Percentiles rank a stretch among this genome's conserved stretches.
Evolutionary conservation across 2,888 invertebrate genomes (phyloP).

Genomic region (Drosophila austrosaltans): DNA sequence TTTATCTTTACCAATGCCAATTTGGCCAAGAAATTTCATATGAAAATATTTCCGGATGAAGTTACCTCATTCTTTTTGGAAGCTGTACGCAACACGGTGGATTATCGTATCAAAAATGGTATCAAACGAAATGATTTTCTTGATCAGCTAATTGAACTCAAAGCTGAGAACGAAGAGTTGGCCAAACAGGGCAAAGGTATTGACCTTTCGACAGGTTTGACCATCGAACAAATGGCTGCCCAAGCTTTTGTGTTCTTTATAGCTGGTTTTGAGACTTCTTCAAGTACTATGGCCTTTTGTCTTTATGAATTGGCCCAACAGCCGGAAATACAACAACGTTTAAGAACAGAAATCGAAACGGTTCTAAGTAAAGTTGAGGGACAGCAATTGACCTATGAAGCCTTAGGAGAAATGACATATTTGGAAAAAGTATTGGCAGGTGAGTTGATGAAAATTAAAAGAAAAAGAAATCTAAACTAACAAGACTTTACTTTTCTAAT

Average conservation of each 20-base stretch:
- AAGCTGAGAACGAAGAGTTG: constrained; percentile 51
- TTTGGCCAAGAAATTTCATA: constrained; percentile 57
- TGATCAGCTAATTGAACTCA: constrained; percentile 83
- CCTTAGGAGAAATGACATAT: constrained; percentile 73
- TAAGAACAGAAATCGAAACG: constrained; percentile 69
- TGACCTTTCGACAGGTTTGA: constrained; percentile 65
- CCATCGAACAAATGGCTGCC: constrained; percentile 84
- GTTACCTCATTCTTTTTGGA: constrained; percentile 74
- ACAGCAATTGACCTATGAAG: constrained; percentile 68
- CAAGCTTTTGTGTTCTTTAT: constrained; percentile 85
- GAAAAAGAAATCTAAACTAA: fast-evolving
- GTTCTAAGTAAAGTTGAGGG: constrained; percentile 54
- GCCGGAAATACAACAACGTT: constrained; percentile 66
- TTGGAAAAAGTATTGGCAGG: constrained; percentile 79
- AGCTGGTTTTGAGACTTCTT: constrained; percentile 85
- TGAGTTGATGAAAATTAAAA: constrained; percentile 36
- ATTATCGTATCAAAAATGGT: constrained; percentile 79
- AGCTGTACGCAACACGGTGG: constrained; percentile 83
- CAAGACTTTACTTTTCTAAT: constrained; percentile 16
- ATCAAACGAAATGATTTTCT: constrained; percentile 84
- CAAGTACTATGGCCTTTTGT: constrained; percentile 83
- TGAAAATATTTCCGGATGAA: constrained; percentile 65
- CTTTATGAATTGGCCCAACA: constrained; percentile 80
- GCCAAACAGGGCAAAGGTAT: constrained; percentile 44
- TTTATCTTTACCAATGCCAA: constrained; percentile 64